Conservation (phyloP, 1,140 invertebrate species). For the Trachymyrmex septentrionalis region DNA sequence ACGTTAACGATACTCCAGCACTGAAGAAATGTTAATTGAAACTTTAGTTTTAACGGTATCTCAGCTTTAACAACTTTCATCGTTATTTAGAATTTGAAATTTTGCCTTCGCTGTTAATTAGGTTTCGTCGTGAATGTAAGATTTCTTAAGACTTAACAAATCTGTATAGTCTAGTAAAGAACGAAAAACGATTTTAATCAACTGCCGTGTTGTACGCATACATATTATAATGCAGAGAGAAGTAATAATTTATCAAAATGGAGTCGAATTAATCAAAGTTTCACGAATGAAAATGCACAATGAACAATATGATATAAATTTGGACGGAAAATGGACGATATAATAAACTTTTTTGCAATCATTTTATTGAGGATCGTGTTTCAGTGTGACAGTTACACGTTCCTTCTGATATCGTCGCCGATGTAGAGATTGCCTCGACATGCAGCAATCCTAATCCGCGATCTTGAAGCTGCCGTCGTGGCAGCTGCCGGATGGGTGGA, state of each 20-base stretch:
- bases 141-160: not conserved
- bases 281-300: not conserved
- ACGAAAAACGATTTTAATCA: not conserved
- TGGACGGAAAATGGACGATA: too few relatives aligned
- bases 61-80: not conserved
- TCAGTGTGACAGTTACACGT: not conserved
- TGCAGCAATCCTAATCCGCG: constrained; percentile 49
- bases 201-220: not conserved
- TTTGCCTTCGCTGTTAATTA: not conserved
- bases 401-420: constrained; percentile 10
- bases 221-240: not conserved
- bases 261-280: not conserved
- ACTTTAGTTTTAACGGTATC: not conserved
- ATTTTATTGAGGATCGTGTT: not conserved
- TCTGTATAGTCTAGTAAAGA: not conserved
- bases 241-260: not conserved
- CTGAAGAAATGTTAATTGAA: not conserved
- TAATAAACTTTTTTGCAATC: not conserved
- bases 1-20: constrained; percentile 39
- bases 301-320: too few relatives aligned
- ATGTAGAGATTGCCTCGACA: constrained; percentile 46
- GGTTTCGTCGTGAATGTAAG: not conserved
- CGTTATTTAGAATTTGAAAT: not conserved
- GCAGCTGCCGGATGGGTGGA: constrained; percentile 56
- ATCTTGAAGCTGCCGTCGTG: constrained; percentile 28